Base-by-base conservation (phyloP, 2,113 vertebrate species). In the Neofelis nebulosa region DNA sequence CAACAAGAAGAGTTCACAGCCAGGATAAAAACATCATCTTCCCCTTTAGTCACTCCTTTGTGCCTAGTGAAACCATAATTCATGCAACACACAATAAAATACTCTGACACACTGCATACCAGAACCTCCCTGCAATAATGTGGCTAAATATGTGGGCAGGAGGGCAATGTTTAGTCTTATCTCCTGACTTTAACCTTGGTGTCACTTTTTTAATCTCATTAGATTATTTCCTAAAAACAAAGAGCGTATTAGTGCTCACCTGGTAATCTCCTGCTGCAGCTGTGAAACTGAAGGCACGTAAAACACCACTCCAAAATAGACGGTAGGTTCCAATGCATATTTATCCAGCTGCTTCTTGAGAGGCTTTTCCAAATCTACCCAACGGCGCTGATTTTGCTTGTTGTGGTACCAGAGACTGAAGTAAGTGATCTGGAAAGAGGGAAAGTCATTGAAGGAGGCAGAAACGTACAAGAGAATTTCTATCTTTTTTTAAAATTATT, bases 381-480 rank as follows among this genome's bases (percentile, higher is more conserved):
- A 99, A 96, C 99, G 99, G 97, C 99, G 99, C 98, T 99, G 99
- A 96, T 99, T 99, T 98, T 99, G 99, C 98, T 99, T 99, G 98
- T 99, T 99, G 98, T 99, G 99, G 98, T 99, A 99, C 99, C 99
- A 99, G 86, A 99, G 99, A 96, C 99, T 99, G 99, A 99, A 99
- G 98, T 99, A 99, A 0, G 99, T 99, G 98, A 99, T 99, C 99
- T 99, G 97, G 73, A 98, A 98, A 97, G 95, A 89, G 16, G 81
- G 97, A 61, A 97, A 65, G 11, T 9, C 69, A 95, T 95, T 97
- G 89, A 94, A 97, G 65, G 48, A 81, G 61, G 45, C 63, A 74
- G 81, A 2, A 12, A 50, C 0, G 21, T 14, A 29, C 14, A 25
- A 14, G 50, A 45, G 25, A 41, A 69, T 27, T 57, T 57, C 83